These are phyloP conservation scores for Calonectris borealis DNA, from an alignment of 2,113 vertebrate genomes.

Conservation along the genomic window DNA sequence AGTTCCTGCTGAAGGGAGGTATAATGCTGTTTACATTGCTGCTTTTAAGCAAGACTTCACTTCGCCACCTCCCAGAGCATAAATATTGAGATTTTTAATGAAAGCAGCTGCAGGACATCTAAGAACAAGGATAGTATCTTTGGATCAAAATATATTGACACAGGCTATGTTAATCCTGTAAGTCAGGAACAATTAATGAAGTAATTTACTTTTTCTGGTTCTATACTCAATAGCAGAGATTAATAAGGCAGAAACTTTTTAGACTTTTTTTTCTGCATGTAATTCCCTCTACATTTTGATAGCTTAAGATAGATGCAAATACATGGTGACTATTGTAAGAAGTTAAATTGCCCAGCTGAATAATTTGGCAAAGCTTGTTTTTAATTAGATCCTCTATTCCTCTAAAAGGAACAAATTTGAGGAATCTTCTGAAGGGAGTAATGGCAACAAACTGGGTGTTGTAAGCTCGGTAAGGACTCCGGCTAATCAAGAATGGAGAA, in stretches of 20 bases:
- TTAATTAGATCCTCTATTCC: background rate
- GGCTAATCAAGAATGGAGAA: background rate
- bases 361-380: background rate
- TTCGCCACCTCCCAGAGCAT: background rate
- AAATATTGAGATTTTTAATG: constrained; percentile 27
- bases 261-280: background rate
- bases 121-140: background rate
- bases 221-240: background rate
- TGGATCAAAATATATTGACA: background rate
- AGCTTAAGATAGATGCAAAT: background rate
- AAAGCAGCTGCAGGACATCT: background rate
- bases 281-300: background rate
- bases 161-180: background rate
- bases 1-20: background rate
- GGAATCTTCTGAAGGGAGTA: background rate
- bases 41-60: background rate
- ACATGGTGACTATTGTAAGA: background rate
- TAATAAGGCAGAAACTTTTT: background rate
- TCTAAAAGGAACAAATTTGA: background rate
- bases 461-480: background rate
- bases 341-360: background rate
- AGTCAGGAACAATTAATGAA: background rate
- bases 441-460: background rate
- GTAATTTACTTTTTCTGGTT: background rate
- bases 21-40: constrained; percentile 25